Evolutionary conservation across 2,888 invertebrate genomes (phyloP), one percentile per base, ranked within the genome.

Genomic region (Eutolmus rufibarbis): DNA sequence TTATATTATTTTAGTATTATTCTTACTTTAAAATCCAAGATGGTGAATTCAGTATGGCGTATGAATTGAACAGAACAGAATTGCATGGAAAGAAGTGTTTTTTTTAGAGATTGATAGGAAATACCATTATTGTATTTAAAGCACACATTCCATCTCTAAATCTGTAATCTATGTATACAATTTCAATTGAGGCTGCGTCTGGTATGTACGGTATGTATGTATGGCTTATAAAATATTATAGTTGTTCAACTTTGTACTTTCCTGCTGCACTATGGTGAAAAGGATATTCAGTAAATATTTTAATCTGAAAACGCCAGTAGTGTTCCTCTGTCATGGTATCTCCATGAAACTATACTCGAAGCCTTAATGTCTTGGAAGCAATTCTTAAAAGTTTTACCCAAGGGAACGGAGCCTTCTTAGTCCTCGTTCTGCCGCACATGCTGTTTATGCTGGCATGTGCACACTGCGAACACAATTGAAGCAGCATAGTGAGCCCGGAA

Each of bases 311-410:
- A 66, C 23, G 66, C 28, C 51, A 37, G 66, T 66, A 66, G 82
- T 57, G 57, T 57, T 82, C 56, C 57, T 31, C 37, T 40, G 34
- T 56, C 66, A 82, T 82, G 82, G 57, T 40, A 82, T 9, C 82
- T 82, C 40, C 57, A 82, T 40, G 57, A 57, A 82, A 82, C 82
- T 82, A 57, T 82, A 82, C 66, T 79, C 31, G n/a, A 51, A 28
- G 37, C 46, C 85, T 85, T 85, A 85, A 85, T 85, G 85, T 74
- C 85, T 85, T 74, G 85, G 85, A 85, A 85, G 85, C 74, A 85
- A 85, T 85, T 85, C 85, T 46, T 19, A 85, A 43, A 74, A 85
- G 85, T 85, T 85, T 85, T 34, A 85, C 85, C 74, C 85, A 23
- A 74, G 85, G 85, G 85, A 85, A 31, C 85, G 43, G 74, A 23